Percentiles rank a stretch among this genome's conserved stretches.
phyloP scores from a whole-genome alignment of 1,140 invertebrate genomes.

The Propsilocerus akamusi region DNA sequence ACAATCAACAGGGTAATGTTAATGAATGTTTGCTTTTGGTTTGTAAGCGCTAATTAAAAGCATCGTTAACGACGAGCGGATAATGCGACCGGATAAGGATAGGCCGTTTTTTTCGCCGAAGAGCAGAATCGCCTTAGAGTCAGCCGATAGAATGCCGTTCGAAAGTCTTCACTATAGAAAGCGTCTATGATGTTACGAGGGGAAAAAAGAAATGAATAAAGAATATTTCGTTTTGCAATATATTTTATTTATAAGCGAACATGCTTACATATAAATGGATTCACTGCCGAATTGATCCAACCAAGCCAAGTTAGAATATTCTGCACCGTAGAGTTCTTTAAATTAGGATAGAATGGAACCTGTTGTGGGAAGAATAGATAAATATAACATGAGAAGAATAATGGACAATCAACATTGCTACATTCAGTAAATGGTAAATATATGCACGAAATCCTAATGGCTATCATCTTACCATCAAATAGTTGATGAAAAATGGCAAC shows the following conservation, averaged over 20 bases:
- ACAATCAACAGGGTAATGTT: too few relatives aligned
- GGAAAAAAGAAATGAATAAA: too few relatives aligned
- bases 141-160: constrained; percentile 62
- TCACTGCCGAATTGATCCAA: constrained; percentile 82
- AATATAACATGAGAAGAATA: too few relatives aligned
- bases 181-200: too few relatives aligned
- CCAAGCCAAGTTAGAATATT: constrained; percentile 71
- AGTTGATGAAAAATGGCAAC: constrained; percentile 77
- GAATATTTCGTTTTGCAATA: too few relatives aligned
- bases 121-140: constrained; percentile 26
- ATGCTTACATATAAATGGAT: constrained; percentile 76
- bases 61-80: not conserved
- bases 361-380: too few relatives aligned
- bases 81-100: not conserved
- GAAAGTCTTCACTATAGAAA: constrained; percentile 69
- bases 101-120: not conserved
- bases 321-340: constrained; percentile 39
- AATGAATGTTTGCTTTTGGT: too few relatives aligned
- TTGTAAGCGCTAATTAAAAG: too few relatives aligned
- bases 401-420: too few relatives aligned
- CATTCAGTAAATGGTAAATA: too few relatives aligned
- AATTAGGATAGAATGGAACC: constrained; percentile 25
- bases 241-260: too few relatives aligned
- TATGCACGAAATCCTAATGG: too few relatives aligned
- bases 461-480: constrained; percentile 63